Evolutionary conservation across 2,888 invertebrate genomes (phyloP).

Genomic region (Cecidostiba fungosa): DNA sequence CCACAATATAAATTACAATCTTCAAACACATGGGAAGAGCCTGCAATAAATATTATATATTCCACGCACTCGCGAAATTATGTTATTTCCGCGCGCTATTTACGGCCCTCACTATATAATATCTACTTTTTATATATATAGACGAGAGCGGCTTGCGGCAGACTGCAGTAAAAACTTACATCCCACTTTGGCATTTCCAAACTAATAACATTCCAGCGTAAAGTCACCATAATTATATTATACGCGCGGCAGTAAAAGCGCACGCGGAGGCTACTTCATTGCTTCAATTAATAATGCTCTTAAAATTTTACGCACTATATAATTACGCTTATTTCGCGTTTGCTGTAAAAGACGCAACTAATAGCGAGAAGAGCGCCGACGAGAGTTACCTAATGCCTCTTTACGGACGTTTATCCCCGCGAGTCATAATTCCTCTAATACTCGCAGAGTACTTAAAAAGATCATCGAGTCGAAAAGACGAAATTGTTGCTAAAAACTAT

Average conservation of each 20-base stretch:
- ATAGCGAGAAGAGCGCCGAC: not conserved
- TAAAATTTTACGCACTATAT: not conserved
- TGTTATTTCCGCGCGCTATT: not conserved
- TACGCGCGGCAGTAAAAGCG: not conserved
- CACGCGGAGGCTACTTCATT: too few relatives aligned
- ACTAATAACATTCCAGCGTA: not conserved
- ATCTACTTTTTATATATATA: too few relatives aligned
- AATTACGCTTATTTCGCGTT: not conserved
- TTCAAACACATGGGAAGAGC: too few relatives aligned
- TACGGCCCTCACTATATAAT: too few relatives aligned
- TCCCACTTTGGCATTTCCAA: not conserved
- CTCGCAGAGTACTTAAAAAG: not conserved
- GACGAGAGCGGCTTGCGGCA: too few relatives aligned
- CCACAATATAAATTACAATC: too few relatives aligned
- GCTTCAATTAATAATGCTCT: not conserved
- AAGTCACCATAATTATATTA: not conserved
- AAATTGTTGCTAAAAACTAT: too few relatives aligned
- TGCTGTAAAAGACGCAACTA: not conserved
- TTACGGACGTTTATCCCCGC: not conserved
- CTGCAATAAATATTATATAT: not conserved
- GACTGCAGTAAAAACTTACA: not conserved
- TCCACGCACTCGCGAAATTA: not conserved
- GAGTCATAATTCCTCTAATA: not conserved
- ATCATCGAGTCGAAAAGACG: conserved; percentile 8
- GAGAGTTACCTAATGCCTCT: conserved; percentile 5